Percentiles rank a stretch among this genome's conserved stretches.
phyloP scores from a whole-genome alignment of 64 coral and sea anemone genomes.

The Stichodactyla mertensii region DNA sequence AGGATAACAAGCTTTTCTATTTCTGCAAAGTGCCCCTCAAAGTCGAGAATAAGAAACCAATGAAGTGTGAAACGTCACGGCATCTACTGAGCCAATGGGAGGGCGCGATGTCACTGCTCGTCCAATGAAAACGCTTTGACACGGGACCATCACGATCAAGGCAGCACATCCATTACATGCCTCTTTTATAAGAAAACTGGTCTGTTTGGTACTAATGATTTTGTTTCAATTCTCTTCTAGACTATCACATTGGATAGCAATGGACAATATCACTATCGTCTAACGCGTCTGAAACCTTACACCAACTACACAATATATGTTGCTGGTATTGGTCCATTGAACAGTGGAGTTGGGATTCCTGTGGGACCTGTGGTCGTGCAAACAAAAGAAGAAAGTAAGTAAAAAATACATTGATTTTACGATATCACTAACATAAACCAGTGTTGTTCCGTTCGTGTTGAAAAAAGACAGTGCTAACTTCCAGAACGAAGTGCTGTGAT shows the following conservation, averaged over 20 bases:
- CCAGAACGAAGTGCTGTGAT: too few species aligned
- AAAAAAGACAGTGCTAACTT: background rate
- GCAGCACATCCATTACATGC: too few species aligned
- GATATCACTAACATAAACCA: background rate
- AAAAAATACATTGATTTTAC: background rate
- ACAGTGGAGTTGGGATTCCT: background rate
- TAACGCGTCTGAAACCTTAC: background rate
- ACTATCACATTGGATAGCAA: background rate
- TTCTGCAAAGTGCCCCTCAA: too few species aligned
- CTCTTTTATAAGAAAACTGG: background rate
- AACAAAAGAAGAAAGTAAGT: slow-evolving; percentile 23
- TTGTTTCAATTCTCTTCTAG: background rate
- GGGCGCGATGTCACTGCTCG: too few species aligned
- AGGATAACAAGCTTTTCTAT: too few species aligned
- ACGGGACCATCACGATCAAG: too few species aligned
- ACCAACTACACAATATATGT: slow-evolving; percentile 15
- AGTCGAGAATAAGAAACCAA: too few species aligned
- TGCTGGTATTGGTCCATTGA: background rate
- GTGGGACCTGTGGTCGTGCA: background rate
- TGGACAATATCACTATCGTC: slow-evolving; percentile 8
- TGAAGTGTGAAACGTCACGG: too few species aligned
- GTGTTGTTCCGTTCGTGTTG: background rate
- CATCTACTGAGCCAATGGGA: too few species aligned
- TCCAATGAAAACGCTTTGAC: too few species aligned
- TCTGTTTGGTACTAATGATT: background rate